Conservation (phyloP, 2,113 vertebrate genomes). For the Monopterus albus region DNA sequence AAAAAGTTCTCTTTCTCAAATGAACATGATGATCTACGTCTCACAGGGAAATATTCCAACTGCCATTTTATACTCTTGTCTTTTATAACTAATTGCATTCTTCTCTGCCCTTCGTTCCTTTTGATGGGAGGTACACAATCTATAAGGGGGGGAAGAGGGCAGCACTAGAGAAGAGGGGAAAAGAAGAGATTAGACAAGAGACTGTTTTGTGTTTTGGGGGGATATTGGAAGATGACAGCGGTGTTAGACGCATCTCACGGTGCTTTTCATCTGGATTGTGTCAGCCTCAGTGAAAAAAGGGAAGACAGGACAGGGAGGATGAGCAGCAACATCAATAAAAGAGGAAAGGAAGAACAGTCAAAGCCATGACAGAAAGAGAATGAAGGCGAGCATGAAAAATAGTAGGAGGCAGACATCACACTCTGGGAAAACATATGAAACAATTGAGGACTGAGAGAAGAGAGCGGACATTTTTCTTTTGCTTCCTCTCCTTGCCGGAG, state of each 20-base stretch:
- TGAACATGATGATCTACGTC: constrained; percentile 29
- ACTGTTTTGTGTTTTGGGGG: constrained; percentile 57
- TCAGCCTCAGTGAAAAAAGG: constrained; percentile 40
- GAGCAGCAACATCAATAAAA: constrained; percentile 55
- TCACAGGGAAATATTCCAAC: constrained; percentile 44
- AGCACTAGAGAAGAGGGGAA: constrained; percentile 4
- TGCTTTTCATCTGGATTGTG: constrained; percentile 72
- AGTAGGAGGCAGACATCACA: constrained; percentile 15
- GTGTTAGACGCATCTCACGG: constrained; percentile 65
- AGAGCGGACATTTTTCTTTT: constrained; percentile 21
- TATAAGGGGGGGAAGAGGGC: constrained; percentile 19
- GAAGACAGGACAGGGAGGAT: constrained; percentile 11
- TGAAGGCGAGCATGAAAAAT: constrained; percentile 17
- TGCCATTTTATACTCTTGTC: constrained; percentile 70
- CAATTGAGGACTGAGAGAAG: background rate
- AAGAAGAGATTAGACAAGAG: constrained; percentile 13
- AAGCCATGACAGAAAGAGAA: constrained; percentile 33
- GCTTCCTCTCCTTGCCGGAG: constrained; percentile 22
- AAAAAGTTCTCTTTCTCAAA: constrained; percentile 22
- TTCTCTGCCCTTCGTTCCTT: constrained; percentile 35
- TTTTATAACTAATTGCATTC: constrained; percentile 51
- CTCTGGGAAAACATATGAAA: constrained; percentile 24
- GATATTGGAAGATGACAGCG: constrained; percentile 30
- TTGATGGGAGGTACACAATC: constrained; percentile 31
- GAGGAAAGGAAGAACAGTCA: constrained; percentile 71